These are phyloP conservation scores for Tragulus kanchil DNA, from an alignment of 2,113 vertebrate species.

Conservation along the genomic window DNA sequence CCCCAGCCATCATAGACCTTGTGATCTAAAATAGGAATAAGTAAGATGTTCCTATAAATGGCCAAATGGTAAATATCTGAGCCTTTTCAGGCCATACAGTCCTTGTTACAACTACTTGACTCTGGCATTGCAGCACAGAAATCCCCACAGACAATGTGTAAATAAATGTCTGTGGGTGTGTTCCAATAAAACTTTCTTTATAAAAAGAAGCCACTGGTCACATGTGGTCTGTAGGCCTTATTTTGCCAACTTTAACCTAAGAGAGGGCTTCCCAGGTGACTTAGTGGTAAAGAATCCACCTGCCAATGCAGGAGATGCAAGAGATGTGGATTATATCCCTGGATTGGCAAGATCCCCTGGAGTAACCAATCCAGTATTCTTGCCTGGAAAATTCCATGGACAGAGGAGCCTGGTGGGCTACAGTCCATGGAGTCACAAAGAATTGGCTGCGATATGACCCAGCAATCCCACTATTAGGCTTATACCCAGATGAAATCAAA, in stretches of 20 bases:
- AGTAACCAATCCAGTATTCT: neutral
- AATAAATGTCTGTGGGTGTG: too few species aligned
- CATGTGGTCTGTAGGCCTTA: neutral
- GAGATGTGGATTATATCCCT: neutral
- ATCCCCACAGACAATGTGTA: neutral
- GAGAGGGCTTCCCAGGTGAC: neutral
- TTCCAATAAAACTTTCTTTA: slow-evolving; percentile 39
- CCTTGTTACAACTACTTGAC: neutral
- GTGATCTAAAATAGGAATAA: neutral
- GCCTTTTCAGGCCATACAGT: neutral
- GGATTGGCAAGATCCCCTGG: neutral
- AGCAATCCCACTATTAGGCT: too few species aligned
- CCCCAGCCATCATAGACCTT: neutral
- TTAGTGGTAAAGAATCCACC: neutral
- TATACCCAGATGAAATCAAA: too few species aligned
- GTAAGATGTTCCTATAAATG: neutral
- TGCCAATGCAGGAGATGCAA: neutral
- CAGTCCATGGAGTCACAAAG: neutral
- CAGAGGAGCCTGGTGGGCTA: neutral
- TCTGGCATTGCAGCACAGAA: neutral
- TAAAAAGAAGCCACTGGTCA: neutral
- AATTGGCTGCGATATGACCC: too few species aligned
- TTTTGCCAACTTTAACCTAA: neutral
- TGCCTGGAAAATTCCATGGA: neutral
- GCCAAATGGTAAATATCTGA: neutral